A percentile compares a stretch with the other conserved stretches of the same genome.
These are phyloP conservation scores for Erythrocercus mccallii DNA, from an alignment of 2,113 vertebrate species.

Conservation along the genomic window DNA sequence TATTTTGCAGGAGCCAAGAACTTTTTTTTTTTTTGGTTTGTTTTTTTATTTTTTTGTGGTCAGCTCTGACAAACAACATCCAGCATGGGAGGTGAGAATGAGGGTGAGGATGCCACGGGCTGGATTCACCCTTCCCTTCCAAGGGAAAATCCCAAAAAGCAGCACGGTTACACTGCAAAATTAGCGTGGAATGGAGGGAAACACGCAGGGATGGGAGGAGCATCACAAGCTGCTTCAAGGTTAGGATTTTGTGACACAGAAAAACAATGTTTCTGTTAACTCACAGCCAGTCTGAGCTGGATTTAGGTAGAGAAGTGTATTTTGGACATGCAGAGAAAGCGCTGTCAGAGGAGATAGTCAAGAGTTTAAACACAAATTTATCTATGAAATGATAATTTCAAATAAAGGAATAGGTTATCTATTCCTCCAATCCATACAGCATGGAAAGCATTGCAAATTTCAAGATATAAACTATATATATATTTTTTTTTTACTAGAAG, in stretches of 20 bases:
- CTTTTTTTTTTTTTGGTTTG: not conserved
- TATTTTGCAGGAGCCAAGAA: slow-evolving; percentile 1
- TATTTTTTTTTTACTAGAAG: not conserved
- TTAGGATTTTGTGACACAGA: not conserved
- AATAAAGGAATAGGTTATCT: not conserved
- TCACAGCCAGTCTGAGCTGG: not conserved
- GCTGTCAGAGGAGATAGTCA: not conserved
- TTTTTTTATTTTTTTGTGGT: not conserved
- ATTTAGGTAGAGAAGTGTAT: not conserved
- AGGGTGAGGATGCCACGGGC: not conserved
- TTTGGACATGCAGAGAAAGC: not conserved
- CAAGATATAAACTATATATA: not conserved
- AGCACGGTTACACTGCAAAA: not conserved
- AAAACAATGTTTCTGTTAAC: not conserved
- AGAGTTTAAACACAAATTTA: not conserved
- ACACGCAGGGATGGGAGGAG: rapidly evolving
- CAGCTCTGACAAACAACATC: not conserved
- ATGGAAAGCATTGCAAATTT: not conserved
- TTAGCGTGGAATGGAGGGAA: not conserved
- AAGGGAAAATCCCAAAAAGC: not conserved
- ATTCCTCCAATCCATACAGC: not conserved
- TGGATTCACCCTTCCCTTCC: not conserved
- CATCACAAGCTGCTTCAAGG: not conserved
- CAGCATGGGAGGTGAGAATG: not conserved
- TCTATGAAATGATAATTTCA: not conserved